Conservation (phyloP, 2,888 invertebrate genomes). For the Sialis fuliginosa region DNA sequence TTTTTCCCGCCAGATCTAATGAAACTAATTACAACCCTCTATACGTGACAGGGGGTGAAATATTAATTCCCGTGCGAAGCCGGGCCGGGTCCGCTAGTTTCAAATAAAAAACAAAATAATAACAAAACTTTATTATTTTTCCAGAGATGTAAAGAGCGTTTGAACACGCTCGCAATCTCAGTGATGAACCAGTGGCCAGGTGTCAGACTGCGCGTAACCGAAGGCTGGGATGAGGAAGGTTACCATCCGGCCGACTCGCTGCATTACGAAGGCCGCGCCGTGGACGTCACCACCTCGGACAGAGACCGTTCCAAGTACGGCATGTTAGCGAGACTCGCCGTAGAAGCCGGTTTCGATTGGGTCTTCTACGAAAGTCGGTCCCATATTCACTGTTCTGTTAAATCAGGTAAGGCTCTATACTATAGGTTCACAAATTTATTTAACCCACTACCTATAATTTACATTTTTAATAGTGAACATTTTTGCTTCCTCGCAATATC, state of each 20-base stretch:
- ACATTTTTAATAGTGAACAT: not conserved
- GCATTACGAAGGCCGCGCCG: conserved; percentile 93
- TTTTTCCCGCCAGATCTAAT: too few species aligned
- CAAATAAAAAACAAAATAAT: too few species aligned
- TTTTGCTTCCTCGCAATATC: too few species aligned
- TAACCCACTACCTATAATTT: too few species aligned
- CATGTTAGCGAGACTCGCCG: conserved; percentile 86
- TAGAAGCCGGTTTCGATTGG: conserved; percentile 97
- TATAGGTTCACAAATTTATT: too few species aligned
- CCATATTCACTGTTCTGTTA: conserved; percentile 93
- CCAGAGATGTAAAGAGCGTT: conserved; percentile 89
- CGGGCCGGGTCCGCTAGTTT: too few species aligned
- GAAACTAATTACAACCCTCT: too few species aligned
- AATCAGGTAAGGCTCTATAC: conserved; percentile 62
- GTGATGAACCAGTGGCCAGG: conserved; percentile 99
- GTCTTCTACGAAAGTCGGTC: conserved; percentile 90
- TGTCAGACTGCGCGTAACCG: conserved; percentile 79
- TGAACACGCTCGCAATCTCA: conserved; percentile 84
- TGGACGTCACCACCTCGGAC: conserved; percentile 90
- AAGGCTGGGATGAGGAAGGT: conserved; percentile 87
- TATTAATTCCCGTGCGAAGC: too few species aligned
- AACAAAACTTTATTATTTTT: conserved; percentile 22
- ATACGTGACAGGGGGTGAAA: too few species aligned
- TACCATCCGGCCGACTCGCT: conserved; percentile 64
- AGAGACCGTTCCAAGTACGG: conserved; percentile 86